phyloP scores from a whole-genome alignment of 2,888 invertebrate genomes.

The Apocheima hispidaria region DNA sequence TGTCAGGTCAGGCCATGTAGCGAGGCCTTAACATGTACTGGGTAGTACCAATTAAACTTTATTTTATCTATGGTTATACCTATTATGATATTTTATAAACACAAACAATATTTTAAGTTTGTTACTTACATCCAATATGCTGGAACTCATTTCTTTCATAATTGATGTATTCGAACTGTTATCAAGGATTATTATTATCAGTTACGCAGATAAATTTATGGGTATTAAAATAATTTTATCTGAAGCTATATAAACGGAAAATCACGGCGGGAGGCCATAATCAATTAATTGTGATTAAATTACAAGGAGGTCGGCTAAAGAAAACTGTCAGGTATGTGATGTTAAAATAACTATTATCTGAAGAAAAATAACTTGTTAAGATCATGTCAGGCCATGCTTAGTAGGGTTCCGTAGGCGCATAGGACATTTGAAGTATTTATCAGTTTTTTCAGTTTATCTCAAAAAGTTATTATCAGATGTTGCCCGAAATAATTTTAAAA shows the following conservation, averaged over 20 bases:
- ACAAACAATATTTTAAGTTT: neutral
- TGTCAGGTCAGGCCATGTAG: too few relatives aligned
- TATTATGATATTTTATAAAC: neutral
- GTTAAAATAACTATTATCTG: constrained; percentile 1
- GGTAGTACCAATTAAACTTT: neutral
- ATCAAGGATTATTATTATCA: constrained; percentile 33
- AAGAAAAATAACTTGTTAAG: too few relatives aligned
- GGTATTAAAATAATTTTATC: constrained; percentile 54
- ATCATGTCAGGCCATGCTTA: too few relatives aligned
- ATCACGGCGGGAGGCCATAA: constrained; percentile 51
- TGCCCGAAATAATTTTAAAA: too few relatives aligned
- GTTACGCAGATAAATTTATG: constrained; percentile 28
- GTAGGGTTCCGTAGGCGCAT: too few relatives aligned
- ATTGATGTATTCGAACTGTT: constrained; percentile 18
- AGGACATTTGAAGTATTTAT: too few relatives aligned
- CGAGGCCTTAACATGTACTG: too few relatives aligned
- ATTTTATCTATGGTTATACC: neutral
- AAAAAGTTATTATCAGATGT: too few relatives aligned
- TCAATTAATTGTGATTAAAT: constrained; percentile 35
- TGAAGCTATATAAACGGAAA: constrained; percentile 55
- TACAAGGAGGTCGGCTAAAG: constrained; percentile 26
- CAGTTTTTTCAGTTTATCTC: too few relatives aligned
- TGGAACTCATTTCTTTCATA: neutral
- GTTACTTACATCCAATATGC: neutral
- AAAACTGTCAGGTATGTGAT: constrained; percentile 44